Evolutionary conservation across 2,797 vertebrate species (phyloP), one percentile per base, ranked within the genome.

Genomic region (Pachyuromys duprasi): DNA sequence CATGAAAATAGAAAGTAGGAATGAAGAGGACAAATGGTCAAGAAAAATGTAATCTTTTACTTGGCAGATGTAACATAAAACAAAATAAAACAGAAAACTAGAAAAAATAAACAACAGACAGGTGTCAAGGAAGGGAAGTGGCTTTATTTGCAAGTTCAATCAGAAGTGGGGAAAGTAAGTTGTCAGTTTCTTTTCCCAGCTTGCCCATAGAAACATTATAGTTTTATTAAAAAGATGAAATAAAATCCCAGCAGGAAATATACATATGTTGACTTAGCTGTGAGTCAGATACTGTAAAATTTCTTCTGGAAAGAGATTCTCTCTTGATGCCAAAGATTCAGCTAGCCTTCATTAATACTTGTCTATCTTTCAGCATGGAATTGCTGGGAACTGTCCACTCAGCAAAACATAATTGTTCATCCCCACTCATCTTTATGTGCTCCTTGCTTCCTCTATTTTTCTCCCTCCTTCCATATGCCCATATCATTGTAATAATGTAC

Each of bases 371-470:
- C 5, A 24, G 36, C 13, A 62, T 13, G 1, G 22, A 3, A 60
- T 33, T 42, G 4, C 70, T 9, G 4, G 57, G 18, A 75, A 88
- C 6, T 62, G 15, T 45, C 5, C 20, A 36, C 15, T 13, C 13
- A 26, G 33, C 8, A 55, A 14, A 28, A 33, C 2, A 8, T 22
- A 74, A 9, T 15, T 4, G 7, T 60, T 88, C 36, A 74, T 11
- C 2, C 5, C 2, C 81, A 49, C 17, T 20, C 18, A 14, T 11
- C 5, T 12, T 39, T 20, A 8, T 2, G 8, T 14, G 8, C 12
- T 6, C 28, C 8, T 3, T 3, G 22, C 13, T 8, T 2, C 9
- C 8, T 28, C 14, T 39, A 0, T 60, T 55, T 42, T 2, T 4
- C 26, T 42, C 36, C 8, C 9, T 36, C n/a, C 3, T 3, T 60